phyloP scores from a whole-genome alignment of 2,113 vertebrate genomes.

The Apodemus sylvaticus region DNA sequence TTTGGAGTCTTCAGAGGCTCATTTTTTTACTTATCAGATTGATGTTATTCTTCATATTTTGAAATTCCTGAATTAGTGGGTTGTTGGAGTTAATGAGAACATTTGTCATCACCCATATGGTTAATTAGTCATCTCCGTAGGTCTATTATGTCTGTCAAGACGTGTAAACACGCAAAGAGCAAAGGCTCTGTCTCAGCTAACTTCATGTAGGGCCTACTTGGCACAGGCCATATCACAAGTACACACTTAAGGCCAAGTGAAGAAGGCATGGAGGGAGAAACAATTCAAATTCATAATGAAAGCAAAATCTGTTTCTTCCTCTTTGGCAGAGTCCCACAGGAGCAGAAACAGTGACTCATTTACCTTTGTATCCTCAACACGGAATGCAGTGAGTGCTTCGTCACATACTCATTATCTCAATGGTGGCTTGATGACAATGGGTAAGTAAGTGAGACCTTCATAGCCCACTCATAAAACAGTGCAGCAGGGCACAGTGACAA shows the following conservation, averaged over 20 bases:
- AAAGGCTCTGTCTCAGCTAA: constrained; percentile 8
- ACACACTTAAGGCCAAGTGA: not conserved
- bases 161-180: not conserved
- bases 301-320: not conserved
- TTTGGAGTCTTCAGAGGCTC: not conserved
- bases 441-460: not conserved
- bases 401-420: not conserved
- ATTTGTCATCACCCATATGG: constrained; percentile 42
- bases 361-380: not conserved
- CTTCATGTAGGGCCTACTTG: not conserved
- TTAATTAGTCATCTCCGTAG: not conserved
- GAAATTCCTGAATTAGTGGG: constrained; percentile 51
- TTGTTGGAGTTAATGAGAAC: constrained; percentile 41
- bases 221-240: not conserved
- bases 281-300: constrained; percentile 9
- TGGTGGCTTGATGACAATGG: not conserved
- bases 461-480: not conserved
- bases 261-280: not conserved
- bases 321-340: not conserved
- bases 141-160: not conserved
- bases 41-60: constrained; percentile 54
- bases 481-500: too few species aligned
- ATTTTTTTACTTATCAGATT: constrained; percentile 42
- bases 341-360: not conserved
- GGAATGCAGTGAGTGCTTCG: not conserved